phyloP scores from a whole-genome alignment of 2,888 invertebrate species.

The Microplitis manilae region DNA sequence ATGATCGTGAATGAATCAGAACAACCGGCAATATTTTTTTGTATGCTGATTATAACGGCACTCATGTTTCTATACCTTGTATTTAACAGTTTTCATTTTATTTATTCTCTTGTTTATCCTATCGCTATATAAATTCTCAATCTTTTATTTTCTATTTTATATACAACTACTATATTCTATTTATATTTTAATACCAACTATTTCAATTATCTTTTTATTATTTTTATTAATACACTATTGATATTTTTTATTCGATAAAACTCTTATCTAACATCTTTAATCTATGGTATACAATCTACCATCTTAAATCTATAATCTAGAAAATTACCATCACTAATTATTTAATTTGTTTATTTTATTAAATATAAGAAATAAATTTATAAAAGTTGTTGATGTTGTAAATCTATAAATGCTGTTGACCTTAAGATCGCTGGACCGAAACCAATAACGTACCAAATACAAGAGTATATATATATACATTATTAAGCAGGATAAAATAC shows the following conservation, averaged over 20 bases:
- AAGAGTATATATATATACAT: conserved; percentile 4
- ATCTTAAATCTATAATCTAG: background rate
- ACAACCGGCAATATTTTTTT: conserved; percentile 24
- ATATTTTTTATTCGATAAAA: background rate
- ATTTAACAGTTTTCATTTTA: conserved; percentile 19
- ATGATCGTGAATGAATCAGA: conserved; percentile 41
- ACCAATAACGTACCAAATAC: conserved; percentile 54
- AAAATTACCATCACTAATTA: conserved; percentile 34
- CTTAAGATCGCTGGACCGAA: conserved; percentile 65
- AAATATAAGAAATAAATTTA: conserved; percentile 12
- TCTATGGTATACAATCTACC: background rate
- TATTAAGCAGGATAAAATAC: conserved; percentile 2
- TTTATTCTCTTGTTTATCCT: conserved; percentile 20
- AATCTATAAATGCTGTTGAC: conserved; percentile 67
- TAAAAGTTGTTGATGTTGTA: conserved; percentile 45
- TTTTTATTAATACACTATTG: background rate
- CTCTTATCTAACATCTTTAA: background rate
- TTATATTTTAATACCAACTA: background rate
- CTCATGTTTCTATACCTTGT: conserved; percentile 25
- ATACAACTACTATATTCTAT: background rate
- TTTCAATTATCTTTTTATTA: conserved; percentile 6
- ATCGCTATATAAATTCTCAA: conserved; percentile 15
- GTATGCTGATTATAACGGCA: conserved; percentile 33
- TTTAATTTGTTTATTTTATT: conserved; percentile 15
- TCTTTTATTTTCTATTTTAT: conserved; percentile 8